Evolutionary conservation across 2,113 vertebrate genomes (phyloP).

Genomic region (Cyprinus carpio): DNA sequence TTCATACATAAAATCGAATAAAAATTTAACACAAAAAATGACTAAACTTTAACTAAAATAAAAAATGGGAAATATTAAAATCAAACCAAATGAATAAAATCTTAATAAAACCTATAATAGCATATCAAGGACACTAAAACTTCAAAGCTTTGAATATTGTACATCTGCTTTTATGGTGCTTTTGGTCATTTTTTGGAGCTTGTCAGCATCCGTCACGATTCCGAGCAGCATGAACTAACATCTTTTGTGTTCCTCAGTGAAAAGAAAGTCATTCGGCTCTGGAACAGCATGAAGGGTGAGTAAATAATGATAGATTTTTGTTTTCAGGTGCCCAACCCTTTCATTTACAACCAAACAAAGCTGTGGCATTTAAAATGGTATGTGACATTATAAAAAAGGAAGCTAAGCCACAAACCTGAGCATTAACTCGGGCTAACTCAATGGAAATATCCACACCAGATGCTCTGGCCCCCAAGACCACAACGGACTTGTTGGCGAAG

Average conservation of each 20-base stretch:
- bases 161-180: too few relatives aligned
- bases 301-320: neutral
- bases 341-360: neutral
- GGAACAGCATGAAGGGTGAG: neutral
- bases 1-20: too few relatives aligned
- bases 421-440: conserved; percentile 68
- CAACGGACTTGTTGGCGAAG: conserved; percentile 70
- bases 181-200: neutral
- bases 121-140: too few relatives aligned
- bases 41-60: too few relatives aligned
- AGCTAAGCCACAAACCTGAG: conserved; percentile 59
- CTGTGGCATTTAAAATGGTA: neutral
- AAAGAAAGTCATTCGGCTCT: neutral
- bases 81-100: too few relatives aligned
- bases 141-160: too few relatives aligned
- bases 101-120: too few relatives aligned
- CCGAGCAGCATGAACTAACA: neutral
- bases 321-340: neutral
- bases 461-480: conserved; percentile 77
- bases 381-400: neutral
- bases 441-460: conserved; percentile 80
- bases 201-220: neutral
- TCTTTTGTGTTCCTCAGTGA: neutral
- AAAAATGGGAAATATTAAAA: too few relatives aligned
- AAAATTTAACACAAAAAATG: too few relatives aligned